These are phyloP conservation scores for Acanthurus leucopareius DNA, from an alignment of 2,797 vertebrate genomes.

Conservation along the genomic window DNA sequence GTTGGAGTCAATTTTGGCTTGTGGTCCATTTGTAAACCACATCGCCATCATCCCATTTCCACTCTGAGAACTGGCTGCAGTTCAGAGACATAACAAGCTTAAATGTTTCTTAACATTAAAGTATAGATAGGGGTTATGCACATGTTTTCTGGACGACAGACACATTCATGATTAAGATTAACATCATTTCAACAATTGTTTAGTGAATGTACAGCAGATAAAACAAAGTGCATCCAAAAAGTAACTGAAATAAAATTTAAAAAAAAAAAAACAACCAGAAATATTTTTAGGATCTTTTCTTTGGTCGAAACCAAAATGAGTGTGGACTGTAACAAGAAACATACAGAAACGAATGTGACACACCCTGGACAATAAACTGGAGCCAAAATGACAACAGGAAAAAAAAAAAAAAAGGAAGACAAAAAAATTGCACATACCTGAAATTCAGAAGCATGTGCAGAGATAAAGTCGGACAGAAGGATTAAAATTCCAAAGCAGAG, in stretches of 20 bases:
- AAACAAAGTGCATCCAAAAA: slow-evolving; percentile 32
- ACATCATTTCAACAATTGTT: background rate
- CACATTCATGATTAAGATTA: background rate
- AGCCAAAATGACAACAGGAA: slow-evolving; percentile 43
- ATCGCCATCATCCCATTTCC: slow-evolving; percentile 37
- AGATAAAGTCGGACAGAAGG: slow-evolving; percentile 2
- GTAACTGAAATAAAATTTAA: slow-evolving; percentile 34
- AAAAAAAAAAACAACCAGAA: slow-evolving; percentile 41
- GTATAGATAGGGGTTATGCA: slow-evolving; percentile 1
- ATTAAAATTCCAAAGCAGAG: slow-evolving; percentile 15
- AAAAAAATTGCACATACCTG: slow-evolving; percentile 19
- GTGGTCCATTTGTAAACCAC: slow-evolving; percentile 57
- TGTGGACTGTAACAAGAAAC: slow-evolving; percentile 42
- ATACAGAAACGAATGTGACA: slow-evolving; percentile 51
- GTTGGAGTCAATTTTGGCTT: slow-evolving; percentile 53
- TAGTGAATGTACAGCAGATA: slow-evolving; percentile 25
- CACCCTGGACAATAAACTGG: slow-evolving; percentile 54
- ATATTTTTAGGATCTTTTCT: slow-evolving; percentile 48
- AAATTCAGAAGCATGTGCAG: slow-evolving; percentile 9
- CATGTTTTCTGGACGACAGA: slow-evolving; percentile 19
- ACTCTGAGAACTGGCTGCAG: slow-evolving; percentile 27
- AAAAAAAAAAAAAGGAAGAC: slow-evolving; percentile 18
- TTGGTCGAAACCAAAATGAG: slow-evolving; percentile 73
- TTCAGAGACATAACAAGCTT: slow-evolving; percentile 25
- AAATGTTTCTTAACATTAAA: slow-evolving; percentile 42